phyloP scores from a whole-genome alignment of 2,797 vertebrate genomes.

The Liasis olivaceus region DNA sequence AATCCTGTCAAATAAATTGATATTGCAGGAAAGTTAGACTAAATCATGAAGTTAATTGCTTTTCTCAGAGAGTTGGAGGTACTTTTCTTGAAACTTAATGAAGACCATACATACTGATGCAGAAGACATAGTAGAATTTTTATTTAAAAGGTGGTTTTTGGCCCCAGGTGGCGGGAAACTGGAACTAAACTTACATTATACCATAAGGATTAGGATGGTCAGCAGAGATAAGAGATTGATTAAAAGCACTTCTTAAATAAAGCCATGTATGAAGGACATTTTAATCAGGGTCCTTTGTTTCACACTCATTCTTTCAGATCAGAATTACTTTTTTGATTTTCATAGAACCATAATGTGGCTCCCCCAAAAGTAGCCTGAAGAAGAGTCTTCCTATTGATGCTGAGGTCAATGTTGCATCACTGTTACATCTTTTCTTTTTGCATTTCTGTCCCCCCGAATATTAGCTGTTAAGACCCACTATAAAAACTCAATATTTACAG shows the following conservation, averaged over 20 bases:
- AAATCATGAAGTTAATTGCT: constrained; percentile 32
- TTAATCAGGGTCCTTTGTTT: constrained; percentile 21
- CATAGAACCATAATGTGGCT: neutral
- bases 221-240: constrained; percentile 27
- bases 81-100: constrained; percentile 21
- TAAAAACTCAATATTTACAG: neutral
- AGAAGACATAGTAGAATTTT: neutral
- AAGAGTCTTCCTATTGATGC: neutral
- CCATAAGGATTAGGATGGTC: constrained; percentile 4
- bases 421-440: neutral
- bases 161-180: neutral
- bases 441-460: neutral
- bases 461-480: neutral
- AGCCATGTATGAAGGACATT: constrained; percentile 10
- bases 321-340: neutral
- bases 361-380: neutral
- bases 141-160: neutral
- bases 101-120: neutral
- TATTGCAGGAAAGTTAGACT: constrained; percentile 36
- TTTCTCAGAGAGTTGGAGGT: constrained; percentile 17
- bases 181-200: constrained; percentile 23
- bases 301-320: constrained; percentile 15
- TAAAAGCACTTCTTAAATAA: constrained; percentile 39
- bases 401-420: neutral
- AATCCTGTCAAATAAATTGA: constrained; percentile 32